Evolutionary conservation across 2,797 vertebrate genomes (phyloP).

Genomic region (Hippoglossus hippoglossus): DNA sequence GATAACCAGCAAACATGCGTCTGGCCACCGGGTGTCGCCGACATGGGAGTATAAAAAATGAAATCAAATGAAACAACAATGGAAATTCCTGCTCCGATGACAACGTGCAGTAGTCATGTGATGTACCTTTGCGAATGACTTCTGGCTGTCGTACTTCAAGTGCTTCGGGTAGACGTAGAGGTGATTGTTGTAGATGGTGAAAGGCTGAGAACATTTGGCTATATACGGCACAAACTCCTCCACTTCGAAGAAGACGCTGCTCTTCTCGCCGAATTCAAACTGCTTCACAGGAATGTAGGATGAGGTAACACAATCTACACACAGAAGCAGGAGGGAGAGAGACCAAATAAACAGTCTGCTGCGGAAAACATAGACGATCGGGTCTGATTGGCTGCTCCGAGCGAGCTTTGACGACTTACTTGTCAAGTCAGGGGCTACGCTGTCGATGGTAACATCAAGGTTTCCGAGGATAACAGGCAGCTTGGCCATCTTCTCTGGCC

Average conservation of each 20-base stretch:
- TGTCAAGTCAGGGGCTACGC: conserved; percentile 91
- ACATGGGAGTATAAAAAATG: too few relatives aligned
- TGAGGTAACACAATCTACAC: conserved; percentile 94
- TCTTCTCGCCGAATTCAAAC: conserved; percentile 87
- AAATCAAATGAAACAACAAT: too few relatives aligned
- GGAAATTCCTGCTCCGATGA: not conserved
- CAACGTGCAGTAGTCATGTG: not conserved
- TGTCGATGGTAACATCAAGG: conserved; percentile 95
- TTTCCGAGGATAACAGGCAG: conserved; percentile 98
- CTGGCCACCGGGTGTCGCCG: too few relatives aligned
- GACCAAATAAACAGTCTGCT: conserved; percentile 56
- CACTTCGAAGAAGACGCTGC: conserved; percentile 89
- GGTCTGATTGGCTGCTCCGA: conserved; percentile 19
- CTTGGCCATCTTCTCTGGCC: conserved; percentile 98
- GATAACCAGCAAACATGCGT: too few relatives aligned
- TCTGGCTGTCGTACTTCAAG: conserved; percentile 97
- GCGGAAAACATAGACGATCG: conserved; percentile 32
- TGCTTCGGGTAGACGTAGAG: conserved; percentile 96
- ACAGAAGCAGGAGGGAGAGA: conserved; percentile 48
- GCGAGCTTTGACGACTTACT: conserved; percentile 85
- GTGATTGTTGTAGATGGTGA: conserved; percentile 98
- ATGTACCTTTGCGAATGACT: conserved; percentile 94
- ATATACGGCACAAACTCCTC: conserved; percentile 97
- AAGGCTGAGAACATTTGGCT: conserved; percentile 95
- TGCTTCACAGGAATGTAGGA: conserved; percentile 97